Conservation (phyloP, 2,888 invertebrate genomes). For the Drosophila stalkeri region DNA sequence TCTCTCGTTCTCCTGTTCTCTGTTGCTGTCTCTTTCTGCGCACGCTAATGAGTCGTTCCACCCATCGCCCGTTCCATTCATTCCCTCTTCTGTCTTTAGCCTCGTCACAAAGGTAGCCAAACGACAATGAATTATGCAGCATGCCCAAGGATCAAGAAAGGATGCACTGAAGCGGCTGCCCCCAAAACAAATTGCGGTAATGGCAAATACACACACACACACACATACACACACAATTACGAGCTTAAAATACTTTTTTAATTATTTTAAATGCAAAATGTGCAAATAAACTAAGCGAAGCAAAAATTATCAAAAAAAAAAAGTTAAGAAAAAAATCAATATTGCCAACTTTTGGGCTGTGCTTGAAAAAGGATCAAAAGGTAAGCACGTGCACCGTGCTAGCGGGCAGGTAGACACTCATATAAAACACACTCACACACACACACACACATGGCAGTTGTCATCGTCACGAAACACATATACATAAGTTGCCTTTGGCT, state of each 20-base stretch:
- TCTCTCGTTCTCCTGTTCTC: background rate
- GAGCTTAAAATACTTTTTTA: conserved; percentile 63
- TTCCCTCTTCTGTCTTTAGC: background rate
- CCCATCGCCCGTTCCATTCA: background rate
- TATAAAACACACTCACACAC: conserved; percentile 3
- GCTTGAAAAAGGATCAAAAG: conserved; percentile 69
- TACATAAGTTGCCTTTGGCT: conserved; percentile 46
- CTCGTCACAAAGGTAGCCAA: conserved; percentile 26
- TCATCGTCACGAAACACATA: conserved; percentile 43
- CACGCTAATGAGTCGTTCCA: conserved; percentile 70
- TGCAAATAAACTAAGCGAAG: conserved; percentile 45
- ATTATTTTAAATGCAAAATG: conserved; percentile 73
- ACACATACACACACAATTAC: conserved; percentile 14
- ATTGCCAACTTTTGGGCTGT: conserved; percentile 51
- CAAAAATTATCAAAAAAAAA: conserved; percentile 23
- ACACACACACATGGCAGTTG: conserved; percentile 18
- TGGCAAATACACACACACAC: conserved; percentile 34
- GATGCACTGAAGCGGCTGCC: conserved; percentile 62
- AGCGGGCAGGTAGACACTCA: conserved; percentile 35
- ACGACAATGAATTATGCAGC: conserved; percentile 70
- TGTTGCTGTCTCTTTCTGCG: conserved; percentile 11
- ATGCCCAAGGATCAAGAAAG: conserved; percentile 44
- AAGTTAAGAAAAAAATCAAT: conserved; percentile 71
- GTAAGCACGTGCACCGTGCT: conserved; percentile 65
- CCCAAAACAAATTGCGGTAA: conserved; percentile 67